Percentiles rank a stretch among this genome's conserved stretches.
These are phyloP conservation scores for Bothrops jararaca DNA, from an alignment of 2,113 vertebrate species.

Conservation along the genomic window DNA sequence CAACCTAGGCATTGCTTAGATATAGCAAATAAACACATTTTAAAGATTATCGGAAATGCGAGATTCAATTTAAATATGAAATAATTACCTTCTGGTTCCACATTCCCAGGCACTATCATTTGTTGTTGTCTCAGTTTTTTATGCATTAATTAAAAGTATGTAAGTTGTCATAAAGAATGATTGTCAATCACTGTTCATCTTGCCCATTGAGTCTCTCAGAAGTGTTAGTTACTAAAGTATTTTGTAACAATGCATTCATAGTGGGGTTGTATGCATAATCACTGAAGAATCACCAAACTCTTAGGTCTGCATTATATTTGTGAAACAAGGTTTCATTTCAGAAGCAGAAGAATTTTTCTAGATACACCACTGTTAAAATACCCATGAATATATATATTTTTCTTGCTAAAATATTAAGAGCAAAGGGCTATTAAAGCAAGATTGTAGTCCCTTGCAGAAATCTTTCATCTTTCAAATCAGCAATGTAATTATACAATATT, in stretches of 20 bases:
- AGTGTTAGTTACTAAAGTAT: background rate
- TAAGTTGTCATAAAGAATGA: background rate
- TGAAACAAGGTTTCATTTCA: background rate
- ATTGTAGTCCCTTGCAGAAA: background rate
- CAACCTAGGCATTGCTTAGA: background rate
- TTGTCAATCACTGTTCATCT: background rate
- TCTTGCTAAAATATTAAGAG: background rate
- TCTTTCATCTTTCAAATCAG: background rate
- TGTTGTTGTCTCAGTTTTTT: background rate
- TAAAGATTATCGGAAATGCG: background rate
- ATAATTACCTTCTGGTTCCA: background rate
- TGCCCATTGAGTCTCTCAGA: background rate
- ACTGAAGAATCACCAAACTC: background rate
- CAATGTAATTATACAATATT: background rate
- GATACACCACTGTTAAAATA: background rate
- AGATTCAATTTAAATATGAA: background rate
- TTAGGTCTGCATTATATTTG: background rate
- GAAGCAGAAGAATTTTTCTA: background rate
- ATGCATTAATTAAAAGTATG: background rate
- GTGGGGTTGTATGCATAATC: background rate
- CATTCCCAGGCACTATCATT: background rate
- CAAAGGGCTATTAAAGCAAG: background rate
- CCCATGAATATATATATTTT: background rate
- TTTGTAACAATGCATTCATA: background rate
- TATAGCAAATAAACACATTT: background rate